Conservation (phyloP, 2,888 invertebrate species). For the Tinea semifulvella region DNA sequence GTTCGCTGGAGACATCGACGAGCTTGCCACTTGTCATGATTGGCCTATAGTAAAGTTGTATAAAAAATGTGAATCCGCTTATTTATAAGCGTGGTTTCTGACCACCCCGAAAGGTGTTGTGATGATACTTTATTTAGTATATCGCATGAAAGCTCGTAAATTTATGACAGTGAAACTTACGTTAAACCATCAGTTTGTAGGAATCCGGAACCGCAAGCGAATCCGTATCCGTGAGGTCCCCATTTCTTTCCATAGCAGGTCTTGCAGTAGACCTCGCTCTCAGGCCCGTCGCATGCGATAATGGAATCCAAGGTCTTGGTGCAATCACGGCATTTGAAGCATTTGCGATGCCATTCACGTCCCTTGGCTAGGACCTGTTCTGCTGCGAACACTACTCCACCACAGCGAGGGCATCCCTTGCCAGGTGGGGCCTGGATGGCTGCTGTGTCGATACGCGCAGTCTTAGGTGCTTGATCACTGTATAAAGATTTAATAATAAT, state of each 20-base stretch:
- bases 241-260: constrained; percentile 98
- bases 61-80: no score
- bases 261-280: constrained; percentile 93
- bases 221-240: constrained; percentile 97
- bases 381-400: constrained; percentile 91
- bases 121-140: no score
- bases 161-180: no score
- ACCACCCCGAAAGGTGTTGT: no score
- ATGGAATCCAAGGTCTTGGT: constrained; percentile 94
- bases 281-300: constrained; percentile 94
- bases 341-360: constrained; percentile 92
- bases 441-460: constrained; percentile 82
- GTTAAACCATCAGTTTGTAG: constrained; percentile 89
- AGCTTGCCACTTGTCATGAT: no score
- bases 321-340: constrained; percentile 93
- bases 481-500: neutral
- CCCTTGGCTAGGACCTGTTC: constrained; percentile 93
- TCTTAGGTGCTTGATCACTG: constrained; percentile 81
- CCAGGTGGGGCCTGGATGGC: constrained; percentile 83
- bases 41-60: no score
- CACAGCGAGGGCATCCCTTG: constrained; percentile 89
- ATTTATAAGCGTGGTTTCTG: no score
- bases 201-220: constrained; percentile 94
- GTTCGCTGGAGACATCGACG: no score
- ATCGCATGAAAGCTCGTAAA: no score